Conservation (phyloP, 2,113 vertebrate genomes). For the Sinocyclocheilus grahami region DNA sequence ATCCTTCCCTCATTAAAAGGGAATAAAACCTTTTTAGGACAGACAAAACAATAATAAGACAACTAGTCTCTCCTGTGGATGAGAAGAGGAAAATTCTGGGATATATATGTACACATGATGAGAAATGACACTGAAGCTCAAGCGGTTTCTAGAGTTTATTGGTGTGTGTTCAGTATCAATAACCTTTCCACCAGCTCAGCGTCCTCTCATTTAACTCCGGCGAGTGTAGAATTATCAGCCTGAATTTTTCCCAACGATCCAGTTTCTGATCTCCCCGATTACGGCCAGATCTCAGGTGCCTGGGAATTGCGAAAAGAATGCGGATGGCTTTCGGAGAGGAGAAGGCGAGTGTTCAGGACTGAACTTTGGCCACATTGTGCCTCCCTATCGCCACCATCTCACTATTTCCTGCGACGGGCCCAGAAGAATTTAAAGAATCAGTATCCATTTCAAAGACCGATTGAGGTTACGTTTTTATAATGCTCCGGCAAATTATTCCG, state of each 20-base stretch:
- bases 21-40: slow-evolving; percentile 72
- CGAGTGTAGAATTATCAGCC: slow-evolving; percentile 81
- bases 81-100: neutral
- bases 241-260: slow-evolving; percentile 80
- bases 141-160: slow-evolving; percentile 67
- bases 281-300: slow-evolving; percentile 78
- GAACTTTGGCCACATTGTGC: slow-evolving; percentile 97
- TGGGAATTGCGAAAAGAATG: slow-evolving; percentile 85
- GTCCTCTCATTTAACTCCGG: slow-evolving; percentile 74
- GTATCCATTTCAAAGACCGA: slow-evolving; percentile 95
- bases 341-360: slow-evolving; percentile 82
- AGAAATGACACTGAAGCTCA: neutral
- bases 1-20: slow-evolving; percentile 63
- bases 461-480: slow-evolving; percentile 85
- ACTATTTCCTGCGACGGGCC: slow-evolving; percentile 93
- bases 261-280: slow-evolving; percentile 89
- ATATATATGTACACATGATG: neutral
- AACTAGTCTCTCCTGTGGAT: slow-evolving; percentile 62
- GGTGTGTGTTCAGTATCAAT: slow-evolving; percentile 66
- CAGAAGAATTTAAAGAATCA: slow-evolving; percentile 94
- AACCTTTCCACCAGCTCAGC: slow-evolving; percentile 60
- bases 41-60: neutral
- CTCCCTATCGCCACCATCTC: slow-evolving; percentile 87
- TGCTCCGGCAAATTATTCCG: slow-evolving; percentile 83
- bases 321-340: slow-evolving; percentile 83